Evolutionary conservation across 30 jellyfish, hydroid and myxozoan species (phyloP), one percentile per base, ranked within the genome.

Genomic region (Morbakka virulenta): DNA sequence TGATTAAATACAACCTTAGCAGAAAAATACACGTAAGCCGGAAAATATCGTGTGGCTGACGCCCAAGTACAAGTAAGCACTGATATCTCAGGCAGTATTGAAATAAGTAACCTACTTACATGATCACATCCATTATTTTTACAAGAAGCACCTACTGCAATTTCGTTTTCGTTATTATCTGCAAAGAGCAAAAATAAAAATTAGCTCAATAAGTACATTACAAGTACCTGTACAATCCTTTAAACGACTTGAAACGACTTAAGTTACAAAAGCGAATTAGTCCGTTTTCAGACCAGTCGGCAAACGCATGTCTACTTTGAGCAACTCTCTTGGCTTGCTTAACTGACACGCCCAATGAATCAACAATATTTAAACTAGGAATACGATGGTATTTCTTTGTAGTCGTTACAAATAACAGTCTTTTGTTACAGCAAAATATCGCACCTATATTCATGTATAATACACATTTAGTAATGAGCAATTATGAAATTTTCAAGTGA

Each of bases 111-210:
- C 67, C 9, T 35, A 57, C 95, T 62, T 26, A 90, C 97, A 67
- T 33, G 28, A 28, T 63, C 67, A 66, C 97, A 90, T 50, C 84
- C 87, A 61, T 79, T 72, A 53, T 78, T 87, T 53, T 90, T 90
- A 70, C 97, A 90, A 1, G 96, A 76, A 0, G 97, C 97, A n/a
- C 97, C 97, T 0, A 66, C 79, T 23, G 36, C 32, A 21, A 90
- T 53, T 3, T 71, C 90, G 62, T 90, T n/a, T n/a, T n/a, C 97
- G 32, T 34, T 66, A 36, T 74, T 64, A 64, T 32, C 97, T 88
- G 50, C 29, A 62, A 32, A 48, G 34, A 28, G 31, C 21, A 57
- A n/a, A 1, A 63, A 21, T 0, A 27, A 34, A 67, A 20, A 17
- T 31, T 1, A 28, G n/a, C n/a, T n/a, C n/a, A n/a, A n/a, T n/a